Evolutionary conservation across 2,113 vertebrate species (phyloP).

Genomic region (Isurus oxyrinchus): DNA sequence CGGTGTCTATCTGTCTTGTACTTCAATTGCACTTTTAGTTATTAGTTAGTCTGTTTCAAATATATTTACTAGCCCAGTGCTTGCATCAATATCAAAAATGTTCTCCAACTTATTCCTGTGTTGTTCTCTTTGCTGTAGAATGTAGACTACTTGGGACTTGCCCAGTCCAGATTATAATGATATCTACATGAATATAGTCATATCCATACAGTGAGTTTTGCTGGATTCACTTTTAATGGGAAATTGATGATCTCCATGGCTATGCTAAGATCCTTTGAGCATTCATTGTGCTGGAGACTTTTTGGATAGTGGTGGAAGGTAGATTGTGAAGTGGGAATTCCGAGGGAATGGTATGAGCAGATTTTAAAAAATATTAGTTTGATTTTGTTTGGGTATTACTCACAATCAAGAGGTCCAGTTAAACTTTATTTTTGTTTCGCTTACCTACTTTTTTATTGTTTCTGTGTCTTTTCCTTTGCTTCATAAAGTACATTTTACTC

Average conservation of each 20-base stretch:
- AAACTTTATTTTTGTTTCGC: not conserved
- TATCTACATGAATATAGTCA: not conserved
- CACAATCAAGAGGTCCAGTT: not conserved
- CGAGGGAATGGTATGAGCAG: not conserved
- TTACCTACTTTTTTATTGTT: not conserved
- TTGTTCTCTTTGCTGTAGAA: not conserved
- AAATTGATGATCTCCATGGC: not conserved
- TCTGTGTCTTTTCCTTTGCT: not conserved
- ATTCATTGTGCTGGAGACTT: not conserved
- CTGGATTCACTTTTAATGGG: not conserved
- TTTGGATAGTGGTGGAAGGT: not conserved
- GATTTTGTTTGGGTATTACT: not conserved
- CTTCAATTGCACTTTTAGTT: not conserved
- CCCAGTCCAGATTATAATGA: not conserved
- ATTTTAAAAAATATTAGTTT: not conserved
- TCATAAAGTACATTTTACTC: not conserved
- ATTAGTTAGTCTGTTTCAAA: not conserved
- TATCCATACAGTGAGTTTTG: not conserved
- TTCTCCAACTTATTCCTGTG: not conserved
- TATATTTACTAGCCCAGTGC: not conserved
- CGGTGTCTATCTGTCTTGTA: not conserved
- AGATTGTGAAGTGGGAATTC: not conserved
- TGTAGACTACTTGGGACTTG: not conserved
- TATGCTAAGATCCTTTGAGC: not conserved
- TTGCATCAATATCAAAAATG: not conserved